Evolutionary conservation across 2,113 vertebrate genomes (phyloP).

Genomic region (Toxostoma redivivum): DNA sequence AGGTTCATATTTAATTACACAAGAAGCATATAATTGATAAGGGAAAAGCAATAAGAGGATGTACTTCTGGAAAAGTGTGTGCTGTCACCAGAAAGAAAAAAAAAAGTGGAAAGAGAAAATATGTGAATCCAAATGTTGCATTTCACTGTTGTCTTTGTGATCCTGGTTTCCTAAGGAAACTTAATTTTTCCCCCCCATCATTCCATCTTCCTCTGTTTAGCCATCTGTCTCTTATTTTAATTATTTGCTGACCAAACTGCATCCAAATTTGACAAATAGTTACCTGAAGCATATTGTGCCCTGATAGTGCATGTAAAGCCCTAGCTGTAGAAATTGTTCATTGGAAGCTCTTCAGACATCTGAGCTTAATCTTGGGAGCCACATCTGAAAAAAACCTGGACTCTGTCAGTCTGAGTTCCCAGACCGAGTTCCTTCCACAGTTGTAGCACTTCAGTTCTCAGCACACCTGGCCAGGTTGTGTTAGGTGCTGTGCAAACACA

Average conservation of each 20-base stretch:
- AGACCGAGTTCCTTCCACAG: background rate
- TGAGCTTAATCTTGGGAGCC: background rate
- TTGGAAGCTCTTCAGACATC: background rate
- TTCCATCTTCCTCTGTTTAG: background rate
- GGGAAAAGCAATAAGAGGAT: background rate
- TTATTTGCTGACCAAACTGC: background rate
- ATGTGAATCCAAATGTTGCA: background rate
- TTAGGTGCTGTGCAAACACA: background rate
- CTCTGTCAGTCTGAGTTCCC: background rate
- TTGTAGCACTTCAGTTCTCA: background rate
- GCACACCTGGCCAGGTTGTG: background rate
- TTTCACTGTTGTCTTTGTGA: background rate
- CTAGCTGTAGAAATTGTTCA: background rate
- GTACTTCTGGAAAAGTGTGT: background rate
- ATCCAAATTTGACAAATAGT: background rate
- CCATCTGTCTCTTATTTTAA: background rate
- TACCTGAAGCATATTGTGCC: background rate
- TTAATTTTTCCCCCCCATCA: rapidly evolving
- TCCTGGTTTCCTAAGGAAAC: background rate
- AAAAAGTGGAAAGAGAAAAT: background rate
- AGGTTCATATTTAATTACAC: background rate
- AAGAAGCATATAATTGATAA: background rate
- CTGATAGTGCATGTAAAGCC: background rate
- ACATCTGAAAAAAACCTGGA: background rate
- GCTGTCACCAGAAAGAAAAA: background rate